Percentiles rank a stretch among this genome's conserved stretches.
Evolutionary conservation across 2,797 vertebrate species (phyloP).

Genomic region (Psittacula echo): DNA sequence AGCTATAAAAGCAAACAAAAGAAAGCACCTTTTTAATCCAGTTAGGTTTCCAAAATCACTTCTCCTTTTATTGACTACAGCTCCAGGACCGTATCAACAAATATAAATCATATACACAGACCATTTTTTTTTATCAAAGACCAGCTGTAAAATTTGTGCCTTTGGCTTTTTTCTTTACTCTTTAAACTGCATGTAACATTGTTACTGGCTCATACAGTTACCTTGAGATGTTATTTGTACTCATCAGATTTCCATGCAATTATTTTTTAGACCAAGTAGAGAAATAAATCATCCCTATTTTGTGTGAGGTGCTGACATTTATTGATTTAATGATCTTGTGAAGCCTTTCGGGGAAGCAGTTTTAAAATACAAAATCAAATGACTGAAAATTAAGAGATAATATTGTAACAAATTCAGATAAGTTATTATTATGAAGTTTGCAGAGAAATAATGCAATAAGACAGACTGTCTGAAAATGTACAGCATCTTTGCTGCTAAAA

Average conservation of each 20-base stretch:
- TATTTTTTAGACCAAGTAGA: slow-evolving; percentile 52
- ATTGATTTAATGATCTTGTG: slow-evolving; percentile 64
- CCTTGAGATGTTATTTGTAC: slow-evolving; percentile 33
- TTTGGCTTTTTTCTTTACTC: slow-evolving; percentile 8
- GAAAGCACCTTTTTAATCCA: background rate
- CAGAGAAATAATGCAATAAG: background rate
- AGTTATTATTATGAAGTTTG: background rate
- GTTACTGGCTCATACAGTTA: slow-evolving; percentile 35
- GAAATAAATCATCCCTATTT: slow-evolving; percentile 60
- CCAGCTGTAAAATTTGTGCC: background rate
- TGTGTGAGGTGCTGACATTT: slow-evolving; percentile 58
- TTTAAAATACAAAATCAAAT: slow-evolving; percentile 60
- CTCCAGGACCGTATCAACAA: background rate
- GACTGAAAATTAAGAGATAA: slow-evolving; percentile 49
- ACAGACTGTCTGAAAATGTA: background rate
- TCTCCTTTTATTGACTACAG: background rate
- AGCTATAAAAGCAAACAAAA: background rate
- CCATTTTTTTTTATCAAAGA: background rate
- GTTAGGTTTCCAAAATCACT: background rate
- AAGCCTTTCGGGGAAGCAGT: slow-evolving; percentile 42
- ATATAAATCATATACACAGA: slow-evolving; percentile 5
- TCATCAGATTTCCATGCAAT: slow-evolving; percentile 54
- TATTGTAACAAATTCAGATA: slow-evolving; percentile 12
- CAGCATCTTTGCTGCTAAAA: background rate
- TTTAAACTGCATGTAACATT: slow-evolving; percentile 10